Evolutionary conservation across 2,888 invertebrate genomes (phyloP), one percentile per base, ranked within the genome.

Genomic region (Drosophila multiciliata): DNA sequence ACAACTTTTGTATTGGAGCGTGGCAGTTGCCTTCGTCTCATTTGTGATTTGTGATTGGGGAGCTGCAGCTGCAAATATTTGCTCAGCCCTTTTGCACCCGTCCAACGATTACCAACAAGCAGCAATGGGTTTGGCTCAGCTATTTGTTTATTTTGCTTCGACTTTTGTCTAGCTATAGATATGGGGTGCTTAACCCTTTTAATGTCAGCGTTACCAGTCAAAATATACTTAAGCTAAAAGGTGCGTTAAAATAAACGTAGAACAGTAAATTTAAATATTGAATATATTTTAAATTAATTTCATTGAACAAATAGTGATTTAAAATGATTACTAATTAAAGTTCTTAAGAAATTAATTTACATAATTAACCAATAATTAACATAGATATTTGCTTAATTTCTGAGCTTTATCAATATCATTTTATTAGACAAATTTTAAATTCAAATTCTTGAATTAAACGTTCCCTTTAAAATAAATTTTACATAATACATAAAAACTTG

Each of bases 31-130:
- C 72, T 52, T 54, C 60, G 63, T 67, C 87, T 77, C 83, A 81
- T 83, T 89, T 78, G 73, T 72, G 78, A 74, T 74, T 79, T 74
- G 67, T 68, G 71, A 36, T 54, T 54, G 54, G 54, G 26, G 68
- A 68, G 79, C 75, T 87, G 84, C 82, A 78, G 63, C 67, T 69
- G 73, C 87, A 87, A 87, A 87, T 87, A 87, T 87, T 87, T 87
- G 83, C 60, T 88, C 83, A 87, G 86, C 72, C 83, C 81, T 88
- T 81, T 83, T 73, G 75, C 80, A 87, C 65, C 66, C 72, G 54
- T 59, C 48, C 72, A 78, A 69, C 82, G 78, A 80, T 85, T 78
- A 72, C 62, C 74, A 66, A n/a, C 42, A 40, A 45, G 23, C 23
- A 42, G 35, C n/a, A 36, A 36, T 36, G 17, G 54, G 42, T 57